Percentiles rank a stretch among this genome's conserved stretches.
Conservation (phyloP, 1,140 invertebrate genomes). For the Bombus terrestris region DNA sequence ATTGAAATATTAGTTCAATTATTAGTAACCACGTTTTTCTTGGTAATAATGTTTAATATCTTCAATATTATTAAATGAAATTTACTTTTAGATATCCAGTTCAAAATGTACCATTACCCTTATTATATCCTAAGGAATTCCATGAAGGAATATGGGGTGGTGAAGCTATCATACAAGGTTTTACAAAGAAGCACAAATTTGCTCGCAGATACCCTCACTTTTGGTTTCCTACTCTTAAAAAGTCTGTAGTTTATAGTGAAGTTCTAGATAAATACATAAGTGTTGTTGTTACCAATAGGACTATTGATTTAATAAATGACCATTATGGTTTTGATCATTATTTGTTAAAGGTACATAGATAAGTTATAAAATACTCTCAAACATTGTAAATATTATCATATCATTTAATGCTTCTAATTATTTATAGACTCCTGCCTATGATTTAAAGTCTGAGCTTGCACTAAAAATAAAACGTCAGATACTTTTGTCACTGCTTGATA, state of each 20-base stretch:
- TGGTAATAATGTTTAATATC: neutral
- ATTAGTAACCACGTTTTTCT: neutral
- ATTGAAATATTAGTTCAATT: neutral
- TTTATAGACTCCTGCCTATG: slow-evolving; percentile 91
- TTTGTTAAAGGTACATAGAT: slow-evolving; percentile 88
- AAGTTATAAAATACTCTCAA: slow-evolving; percentile 22
- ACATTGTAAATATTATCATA: slow-evolving; percentile 8
- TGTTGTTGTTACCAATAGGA: slow-evolving; percentile 91
- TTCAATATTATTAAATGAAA: neutral
- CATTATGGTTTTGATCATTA: slow-evolving; percentile 98
- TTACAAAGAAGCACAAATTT: slow-evolving; percentile 86
- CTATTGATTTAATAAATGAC: slow-evolving; percentile 93
- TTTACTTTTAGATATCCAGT: slow-evolving; percentile 83
- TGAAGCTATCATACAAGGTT: slow-evolving; percentile 96
- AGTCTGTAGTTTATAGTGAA: slow-evolving; percentile 95
- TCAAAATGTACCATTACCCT: slow-evolving; percentile 90
- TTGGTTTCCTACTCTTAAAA: slow-evolving; percentile 92
- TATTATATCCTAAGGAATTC: slow-evolving; percentile 90
- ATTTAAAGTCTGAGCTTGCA: slow-evolving; percentile 92
- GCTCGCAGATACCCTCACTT: slow-evolving; percentile 88
- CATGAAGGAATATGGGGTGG: slow-evolving; percentile 97
- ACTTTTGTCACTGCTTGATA: slow-evolving; percentile 88
- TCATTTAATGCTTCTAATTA: neutral
- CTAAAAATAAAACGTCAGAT: slow-evolving; percentile 93
- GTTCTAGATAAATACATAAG: slow-evolving; percentile 94